Evolutionary conservation across 2,113 vertebrate species (phyloP).

Genomic region (Ammodytes dubius): DNA sequence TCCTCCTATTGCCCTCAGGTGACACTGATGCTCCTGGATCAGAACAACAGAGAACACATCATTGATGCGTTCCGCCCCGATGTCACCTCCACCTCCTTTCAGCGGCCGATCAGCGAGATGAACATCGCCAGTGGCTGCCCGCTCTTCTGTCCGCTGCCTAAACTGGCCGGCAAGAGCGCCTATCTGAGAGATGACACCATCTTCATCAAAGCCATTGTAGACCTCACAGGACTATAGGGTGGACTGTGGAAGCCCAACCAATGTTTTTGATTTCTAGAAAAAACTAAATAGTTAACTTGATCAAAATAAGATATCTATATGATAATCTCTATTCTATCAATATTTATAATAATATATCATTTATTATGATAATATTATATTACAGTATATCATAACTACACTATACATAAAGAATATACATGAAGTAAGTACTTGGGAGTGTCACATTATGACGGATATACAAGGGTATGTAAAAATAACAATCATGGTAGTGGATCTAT

Average conservation of each 20-base stretch:
- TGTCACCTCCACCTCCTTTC: conserved; percentile 92
- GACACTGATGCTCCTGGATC: conserved; percentile 97
- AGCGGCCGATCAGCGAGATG: conserved; percentile 93
- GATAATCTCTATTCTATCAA: neutral
- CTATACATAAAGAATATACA: conserved; percentile 1
- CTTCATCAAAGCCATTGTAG: conserved; percentile 98
- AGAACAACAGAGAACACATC: conserved; percentile 95
- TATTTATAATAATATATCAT: neutral
- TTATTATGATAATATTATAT: neutral
- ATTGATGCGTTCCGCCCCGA: conserved; percentile 97
- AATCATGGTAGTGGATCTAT: neutral
- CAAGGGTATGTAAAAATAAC: neutral
- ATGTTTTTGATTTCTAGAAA: conserved; percentile 1
- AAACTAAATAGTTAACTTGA: neutral
- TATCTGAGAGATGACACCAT: conserved; percentile 94
- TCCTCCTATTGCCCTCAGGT: conserved; percentile 83
- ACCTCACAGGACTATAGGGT: conserved; percentile 90
- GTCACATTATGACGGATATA: conserved; percentile 6
- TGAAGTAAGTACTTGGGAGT: neutral
- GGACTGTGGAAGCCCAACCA: conserved; percentile 71
- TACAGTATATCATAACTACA: neutral
- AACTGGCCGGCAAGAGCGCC: conserved; percentile 92
- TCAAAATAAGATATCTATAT: neutral
- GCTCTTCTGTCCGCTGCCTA: conserved; percentile 92
- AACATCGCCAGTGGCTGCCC: conserved; percentile 99